Evolutionary conservation across 2,797 vertebrate species (phyloP), one percentile per base, ranked within the genome.

Genomic region (Prionace glauca): DNA sequence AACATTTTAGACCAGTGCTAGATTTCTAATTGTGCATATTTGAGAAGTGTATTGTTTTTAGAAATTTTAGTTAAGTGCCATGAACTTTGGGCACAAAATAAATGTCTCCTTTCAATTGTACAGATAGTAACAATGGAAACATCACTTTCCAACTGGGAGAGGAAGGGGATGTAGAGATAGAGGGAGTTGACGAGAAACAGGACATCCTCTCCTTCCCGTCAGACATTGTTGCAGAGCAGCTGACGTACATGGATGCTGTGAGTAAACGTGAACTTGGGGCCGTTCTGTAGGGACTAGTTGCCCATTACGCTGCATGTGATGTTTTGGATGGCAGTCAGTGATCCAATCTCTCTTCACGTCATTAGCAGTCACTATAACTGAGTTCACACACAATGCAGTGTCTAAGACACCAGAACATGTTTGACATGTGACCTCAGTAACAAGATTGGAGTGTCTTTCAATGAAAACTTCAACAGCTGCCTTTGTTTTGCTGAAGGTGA

Each of bases 161-260:
- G 96, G 98, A 99, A 94, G 98, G 98, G 95, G 98, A 98, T 95
- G 97, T 97, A 50, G 98, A 98, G 96, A 97, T 97, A 0, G 97
- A 98, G 95, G 97, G 96, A 95, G 96, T 98, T 95, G 98, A 95
- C 20, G 91, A 95, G 65, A 95, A 81, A 41, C 87, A 98, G 96
- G 98, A 99, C 96, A 99, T 99, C 97, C 97, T 98, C 84, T 97
- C 97, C 36, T 99, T 99, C 79, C 97, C 98, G 0, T 97, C 98
- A 0, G 98, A 99, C 24, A 97, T 98, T 18, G 98, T 99, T 97
- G 99, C 99, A 0, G 99, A 99, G 96, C 99, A 99, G 97, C 97
- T 99, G 97, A 99, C 99, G 29, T 99, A 98, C 96, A 98, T 99
- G 98, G 99, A 99, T 18, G 98, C 99, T 1, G 99, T 99, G 97